These are phyloP conservation scores for Coboldia fuscipes DNA, from an alignment of 1,140 invertebrate species.

Conservation along the genomic window DNA sequence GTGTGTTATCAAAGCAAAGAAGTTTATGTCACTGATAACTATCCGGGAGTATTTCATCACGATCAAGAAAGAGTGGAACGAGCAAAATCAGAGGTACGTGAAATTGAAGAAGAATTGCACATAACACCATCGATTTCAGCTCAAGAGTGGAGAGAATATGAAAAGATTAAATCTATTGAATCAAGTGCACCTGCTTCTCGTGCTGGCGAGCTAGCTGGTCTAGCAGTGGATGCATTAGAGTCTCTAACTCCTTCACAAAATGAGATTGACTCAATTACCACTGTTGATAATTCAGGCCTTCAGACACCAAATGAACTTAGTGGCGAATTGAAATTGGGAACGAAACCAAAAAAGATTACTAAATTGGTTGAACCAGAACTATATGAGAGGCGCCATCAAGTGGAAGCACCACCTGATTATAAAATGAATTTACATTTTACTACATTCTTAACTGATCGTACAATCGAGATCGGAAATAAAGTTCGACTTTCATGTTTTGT, in stretches of 20 bases:
- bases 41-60: slow-evolving; percentile 20
- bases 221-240: neutral
- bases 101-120: neutral
- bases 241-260: neutral
- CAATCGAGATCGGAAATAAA: slow-evolving; percentile 32
- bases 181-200: too few species aligned
- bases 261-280: neutral
- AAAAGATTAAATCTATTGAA: too few species aligned
- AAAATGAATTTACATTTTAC: slow-evolving; percentile 45
- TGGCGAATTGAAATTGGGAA: too few species aligned
- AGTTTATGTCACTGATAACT: slow-evolving; percentile 17
- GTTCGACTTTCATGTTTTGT: slow-evolving; percentile 54
- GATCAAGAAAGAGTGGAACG: slow-evolving; percentile 8
- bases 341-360: too few species aligned
- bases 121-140: too few species aligned
- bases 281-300: too few species aligned
- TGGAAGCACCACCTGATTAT: slow-evolving; percentile 19
- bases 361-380: too few species aligned
- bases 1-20: slow-evolving; percentile 16
- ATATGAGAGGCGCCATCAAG: slow-evolving; percentile 1
- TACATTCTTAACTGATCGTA: slow-evolving; percentile 40
- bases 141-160: too few species aligned
- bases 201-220: neutral
- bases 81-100: neutral
- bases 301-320: too few species aligned